Evolutionary conservation across 1,140 invertebrate species (phyloP).

Genomic region (Rhyzopertha dominica): DNA sequence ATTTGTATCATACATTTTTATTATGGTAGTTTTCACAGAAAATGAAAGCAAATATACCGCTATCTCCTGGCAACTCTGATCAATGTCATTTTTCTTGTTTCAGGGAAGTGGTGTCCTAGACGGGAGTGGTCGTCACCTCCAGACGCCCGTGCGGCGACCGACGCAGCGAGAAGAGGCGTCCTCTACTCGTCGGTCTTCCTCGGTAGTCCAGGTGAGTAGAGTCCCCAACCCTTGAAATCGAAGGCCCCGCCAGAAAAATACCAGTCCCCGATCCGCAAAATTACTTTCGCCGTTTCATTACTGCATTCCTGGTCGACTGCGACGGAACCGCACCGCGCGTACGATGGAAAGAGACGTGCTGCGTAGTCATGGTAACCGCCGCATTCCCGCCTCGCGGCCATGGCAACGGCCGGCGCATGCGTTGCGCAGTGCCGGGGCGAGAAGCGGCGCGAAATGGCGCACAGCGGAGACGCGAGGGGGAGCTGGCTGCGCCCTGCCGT

Average conservation of each 20-base stretch:
- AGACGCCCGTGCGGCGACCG: slow-evolving; percentile 64
- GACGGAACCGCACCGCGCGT: slow-evolving; percentile 32
- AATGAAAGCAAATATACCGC: not conserved
- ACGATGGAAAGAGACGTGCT: slow-evolving; percentile 36
- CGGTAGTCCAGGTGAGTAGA: slow-evolving; percentile 82
- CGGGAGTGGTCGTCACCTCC: slow-evolving; percentile 82
- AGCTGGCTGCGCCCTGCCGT: slow-evolving; percentile 21
- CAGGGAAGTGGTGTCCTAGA: slow-evolving; percentile 84
- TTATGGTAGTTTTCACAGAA: not conserved
- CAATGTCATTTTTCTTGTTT: slow-evolving; percentile 44
- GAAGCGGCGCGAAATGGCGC: slow-evolving; percentile 36
- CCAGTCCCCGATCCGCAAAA: slow-evolving; percentile 31
- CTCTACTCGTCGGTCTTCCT: slow-evolving; percentile 85
- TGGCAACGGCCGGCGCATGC: slow-evolving; percentile 43
- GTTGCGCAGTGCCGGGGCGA: slow-evolving; percentile 31
- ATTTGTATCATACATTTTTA: not conserved
- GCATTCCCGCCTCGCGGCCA: slow-evolving; percentile 50
- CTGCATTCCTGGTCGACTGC: slow-evolving; percentile 4
- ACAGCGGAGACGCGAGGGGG: slow-evolving; percentile 29
- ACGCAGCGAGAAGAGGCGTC: slow-evolving; percentile 70
- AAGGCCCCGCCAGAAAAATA: slow-evolving; percentile 20
- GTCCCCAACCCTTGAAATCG: no score
- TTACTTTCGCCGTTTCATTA: slow-evolving; percentile 30
- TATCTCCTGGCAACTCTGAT: not conserved
- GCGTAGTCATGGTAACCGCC: slow-evolving; percentile 47